phyloP scores from a whole-genome alignment of 2,888 invertebrate species.

The Thecocarcelia acutangulata region DNA sequence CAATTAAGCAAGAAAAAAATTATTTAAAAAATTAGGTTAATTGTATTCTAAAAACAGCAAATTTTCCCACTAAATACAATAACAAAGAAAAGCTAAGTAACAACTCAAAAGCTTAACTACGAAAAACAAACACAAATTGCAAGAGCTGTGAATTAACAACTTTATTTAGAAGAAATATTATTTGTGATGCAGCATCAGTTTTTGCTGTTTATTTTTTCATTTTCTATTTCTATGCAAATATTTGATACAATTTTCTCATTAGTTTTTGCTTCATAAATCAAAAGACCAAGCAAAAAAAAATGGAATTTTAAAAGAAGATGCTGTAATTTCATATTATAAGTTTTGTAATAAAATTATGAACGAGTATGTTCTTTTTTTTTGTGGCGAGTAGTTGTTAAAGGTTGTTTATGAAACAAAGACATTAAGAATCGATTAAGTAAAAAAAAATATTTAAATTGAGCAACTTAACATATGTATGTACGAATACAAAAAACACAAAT shows the following conservation, averaged over 20 bases:
- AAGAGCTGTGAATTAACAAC: conserved; percentile 45
- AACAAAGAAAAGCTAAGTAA: conserved; percentile 34
- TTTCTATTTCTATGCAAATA: conserved; percentile 46
- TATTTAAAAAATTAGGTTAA: conserved; percentile 58
- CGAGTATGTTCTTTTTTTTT: neutral
- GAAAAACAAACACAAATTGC: conserved; percentile 29
- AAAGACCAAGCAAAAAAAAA: neutral
- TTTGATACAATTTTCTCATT: conserved; percentile 49
- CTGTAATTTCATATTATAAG: neutral
- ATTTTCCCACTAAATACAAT: conserved; percentile 54
- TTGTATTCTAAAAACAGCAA: conserved; percentile 61
- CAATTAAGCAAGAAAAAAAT: neutral
- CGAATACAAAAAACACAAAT: too few species aligned
- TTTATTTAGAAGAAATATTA: conserved; percentile 25
- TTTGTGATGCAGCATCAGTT: conserved; percentile 26
- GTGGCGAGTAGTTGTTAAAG: neutral
- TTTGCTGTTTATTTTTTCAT: neutral
- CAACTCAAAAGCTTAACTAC: conserved; percentile 38
- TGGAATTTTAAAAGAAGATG: conserved; percentile 36
- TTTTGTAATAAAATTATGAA: neutral
- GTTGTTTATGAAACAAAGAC: conserved; percentile 11
- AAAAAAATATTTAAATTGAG: neutral
- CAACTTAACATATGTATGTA: too few species aligned
- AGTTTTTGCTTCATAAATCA: conserved; percentile 1
- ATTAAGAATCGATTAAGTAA: conserved; percentile 17